Conservation (phyloP, 1,140 invertebrate genomes). For the Papilio helenus region DNA sequence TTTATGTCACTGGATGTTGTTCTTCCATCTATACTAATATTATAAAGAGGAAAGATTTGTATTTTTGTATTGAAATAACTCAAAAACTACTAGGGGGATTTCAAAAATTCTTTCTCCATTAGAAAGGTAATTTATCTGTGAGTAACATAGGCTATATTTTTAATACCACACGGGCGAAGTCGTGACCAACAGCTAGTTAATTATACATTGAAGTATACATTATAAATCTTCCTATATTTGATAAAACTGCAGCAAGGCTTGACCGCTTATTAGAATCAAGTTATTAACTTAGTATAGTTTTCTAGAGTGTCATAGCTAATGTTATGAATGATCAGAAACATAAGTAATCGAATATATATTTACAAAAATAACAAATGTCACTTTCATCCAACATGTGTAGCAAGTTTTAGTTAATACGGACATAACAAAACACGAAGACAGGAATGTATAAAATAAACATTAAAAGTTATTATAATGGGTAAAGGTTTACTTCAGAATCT, state of each 20-base stretch:
- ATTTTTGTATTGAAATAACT: too few relatives aligned
- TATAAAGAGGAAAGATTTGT: too few relatives aligned
- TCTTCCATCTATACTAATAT: not conserved
- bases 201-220: too few relatives aligned
- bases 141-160: too few relatives aligned
- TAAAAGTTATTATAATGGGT: constrained; percentile 9
- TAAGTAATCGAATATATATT: not conserved
- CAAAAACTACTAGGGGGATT: too few relatives aligned
- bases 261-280: too few relatives aligned
- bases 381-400: not conserved
- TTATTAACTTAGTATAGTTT: not conserved
- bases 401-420: not conserved
- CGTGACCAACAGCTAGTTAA: too few relatives aligned
- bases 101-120: too few relatives aligned
- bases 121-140: too few relatives aligned
- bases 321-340: not conserved
- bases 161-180: too few relatives aligned
- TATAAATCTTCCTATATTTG: too few relatives aligned
- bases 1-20: not conserved
- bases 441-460: constrained; percentile 19
- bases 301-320: not conserved
- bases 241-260: too few relatives aligned
- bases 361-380: constrained; percentile 8
- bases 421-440: constrained; percentile 3
- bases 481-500: not conserved